Evolutionary conservation across 2,888 invertebrate species (phyloP).

Genomic region (Cenopis cana): DNA sequence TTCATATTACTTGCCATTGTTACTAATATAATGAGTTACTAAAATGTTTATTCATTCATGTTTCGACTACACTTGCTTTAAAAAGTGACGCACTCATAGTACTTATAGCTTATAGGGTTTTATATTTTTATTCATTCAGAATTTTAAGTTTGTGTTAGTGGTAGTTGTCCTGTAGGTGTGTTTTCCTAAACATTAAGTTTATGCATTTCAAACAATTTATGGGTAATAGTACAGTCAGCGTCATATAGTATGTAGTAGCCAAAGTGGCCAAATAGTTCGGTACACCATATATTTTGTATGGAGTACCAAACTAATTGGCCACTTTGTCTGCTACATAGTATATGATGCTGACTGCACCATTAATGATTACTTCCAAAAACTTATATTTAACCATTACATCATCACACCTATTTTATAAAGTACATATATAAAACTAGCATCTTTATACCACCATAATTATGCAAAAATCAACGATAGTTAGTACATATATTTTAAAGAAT

Average conservation of each 20-base stretch:
- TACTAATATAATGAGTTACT: neutral
- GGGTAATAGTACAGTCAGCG: too few species aligned
- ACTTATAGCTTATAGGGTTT: neutral
- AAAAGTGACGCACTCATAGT: neutral
- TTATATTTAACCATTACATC: too few species aligned
- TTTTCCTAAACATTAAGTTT: neutral
- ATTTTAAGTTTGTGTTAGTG: neutral
- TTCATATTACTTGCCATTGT: neutral
- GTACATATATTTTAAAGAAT: neutral
- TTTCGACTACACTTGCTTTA: too few species aligned
- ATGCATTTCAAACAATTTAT: neutral
- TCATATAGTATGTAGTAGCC: too few species aligned
- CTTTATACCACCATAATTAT: neutral
- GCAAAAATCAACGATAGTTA: neutral
- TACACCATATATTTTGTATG: too few species aligned
- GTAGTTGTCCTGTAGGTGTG: neutral
- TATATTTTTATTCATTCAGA: neutral
- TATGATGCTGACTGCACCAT: too few species aligned
- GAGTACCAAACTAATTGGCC: too few species aligned
- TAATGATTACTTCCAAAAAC: too few species aligned
- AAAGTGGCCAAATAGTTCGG: too few species aligned
- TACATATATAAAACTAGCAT: too few species aligned
- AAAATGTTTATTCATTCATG: neutral
- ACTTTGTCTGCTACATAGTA: too few species aligned
- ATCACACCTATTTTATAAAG: too few species aligned